phyloP scores from a whole-genome alignment of 2,888 invertebrate genomes.

The Aplocera efformata region DNA sequence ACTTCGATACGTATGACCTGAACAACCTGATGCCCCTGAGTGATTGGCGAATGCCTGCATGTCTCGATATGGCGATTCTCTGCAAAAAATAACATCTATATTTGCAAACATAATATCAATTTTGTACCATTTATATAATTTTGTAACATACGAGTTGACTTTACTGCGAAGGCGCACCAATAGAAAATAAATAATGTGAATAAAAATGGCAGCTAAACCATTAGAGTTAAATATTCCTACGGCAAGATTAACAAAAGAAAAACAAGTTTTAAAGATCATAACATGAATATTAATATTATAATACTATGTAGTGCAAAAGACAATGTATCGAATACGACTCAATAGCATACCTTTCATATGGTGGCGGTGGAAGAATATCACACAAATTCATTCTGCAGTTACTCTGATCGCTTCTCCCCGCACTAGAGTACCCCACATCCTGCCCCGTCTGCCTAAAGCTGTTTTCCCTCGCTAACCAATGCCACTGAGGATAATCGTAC shows the following conservation, averaged over 20 bases:
- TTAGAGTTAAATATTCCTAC: too few relatives aligned
- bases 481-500: constrained; percentile 76
- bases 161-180: too few relatives aligned
- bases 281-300: too few relatives aligned
- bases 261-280: too few relatives aligned
- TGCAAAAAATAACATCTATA: constrained; percentile 18
- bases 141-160: too few relatives aligned
- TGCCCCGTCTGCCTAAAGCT: constrained; percentile 64
- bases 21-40: constrained; percentile 73
- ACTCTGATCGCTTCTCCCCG: constrained; percentile 58
- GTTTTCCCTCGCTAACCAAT: constrained; percentile 71
- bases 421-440: constrained; percentile 56
- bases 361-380: constrained; percentile 71
- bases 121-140: too few relatives aligned
- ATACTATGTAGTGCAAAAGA: neutral
- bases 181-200: too few relatives aligned
- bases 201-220: too few relatives aligned
- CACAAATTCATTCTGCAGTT: constrained; percentile 73
- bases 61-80: constrained; percentile 70
- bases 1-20: constrained; percentile 68
- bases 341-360: constrained; percentile 66
- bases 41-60: constrained; percentile 66
- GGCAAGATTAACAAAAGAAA: too few relatives aligned
- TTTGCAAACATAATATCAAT: neutral
- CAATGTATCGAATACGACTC: neutral